Percentiles rank a stretch among this genome's conserved stretches.
phyloP scores from a whole-genome alignment of 2,888 invertebrate species.

The Drosophila robusta region DNA sequence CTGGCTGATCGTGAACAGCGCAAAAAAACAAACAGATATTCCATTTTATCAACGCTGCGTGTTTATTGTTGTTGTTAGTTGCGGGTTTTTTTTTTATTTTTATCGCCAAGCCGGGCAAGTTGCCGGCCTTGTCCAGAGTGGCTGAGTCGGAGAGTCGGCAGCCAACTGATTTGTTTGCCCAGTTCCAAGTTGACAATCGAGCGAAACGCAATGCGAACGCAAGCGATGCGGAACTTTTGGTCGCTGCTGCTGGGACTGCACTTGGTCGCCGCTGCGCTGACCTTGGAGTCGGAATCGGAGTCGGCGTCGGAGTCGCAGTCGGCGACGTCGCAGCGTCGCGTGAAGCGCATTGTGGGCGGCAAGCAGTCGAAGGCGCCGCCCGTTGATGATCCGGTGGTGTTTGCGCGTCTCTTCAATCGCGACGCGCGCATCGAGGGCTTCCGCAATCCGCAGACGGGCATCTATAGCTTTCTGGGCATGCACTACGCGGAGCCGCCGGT shows the following conservation, averaged over 20 bases:
- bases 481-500: conserved; percentile 88
- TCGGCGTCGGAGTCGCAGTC: conserved; percentile 1
- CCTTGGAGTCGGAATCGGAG: conserved; percentile 33
- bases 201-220: conserved; percentile 58
- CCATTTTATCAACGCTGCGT: conserved; percentile 33
- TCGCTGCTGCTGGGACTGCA: conserved; percentile 21
- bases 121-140: conserved; percentile 53
- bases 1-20: conserved; percentile 39
- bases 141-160: conserved; percentile 16
- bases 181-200: conserved; percentile 66
- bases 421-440: conserved; percentile 88
- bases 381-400: conserved; percentile 90
- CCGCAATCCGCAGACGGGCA: conserved; percentile 87
- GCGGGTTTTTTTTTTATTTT: conserved; percentile 26
- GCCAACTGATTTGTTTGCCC: conserved; percentile 21
- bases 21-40: conserved; percentile 4
- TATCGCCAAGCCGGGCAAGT: conserved; percentile 61
- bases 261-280: conserved; percentile 23
- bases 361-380: conserved; percentile 88
- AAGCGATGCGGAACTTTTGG: conserved; percentile 56
- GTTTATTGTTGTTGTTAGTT: conserved; percentile 19
- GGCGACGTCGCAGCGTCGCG: conserved; percentile 56
- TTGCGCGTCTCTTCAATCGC: conserved; percentile 87
- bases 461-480: conserved; percentile 91
- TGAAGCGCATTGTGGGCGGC: conserved; percentile 89